These are phyloP conservation scores for Brienomyrus longianalis DNA, from an alignment of 2,113 vertebrate species.

Conservation along the genomic window DNA sequence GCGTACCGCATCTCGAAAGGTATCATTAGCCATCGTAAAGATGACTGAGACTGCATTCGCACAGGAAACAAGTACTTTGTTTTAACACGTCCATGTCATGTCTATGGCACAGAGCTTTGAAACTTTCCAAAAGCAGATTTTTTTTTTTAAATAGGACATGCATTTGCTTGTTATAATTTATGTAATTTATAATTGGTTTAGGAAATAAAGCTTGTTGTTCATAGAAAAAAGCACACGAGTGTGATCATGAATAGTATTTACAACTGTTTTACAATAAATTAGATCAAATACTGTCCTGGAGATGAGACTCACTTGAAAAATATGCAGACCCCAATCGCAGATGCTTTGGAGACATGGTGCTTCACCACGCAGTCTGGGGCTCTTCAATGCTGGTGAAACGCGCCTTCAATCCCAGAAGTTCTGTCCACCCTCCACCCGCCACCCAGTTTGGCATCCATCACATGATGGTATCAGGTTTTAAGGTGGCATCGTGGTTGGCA, in stretches of 20 bases:
- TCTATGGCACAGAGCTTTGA: too few relatives aligned
- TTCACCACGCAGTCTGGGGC: background rate
- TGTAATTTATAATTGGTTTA: background rate
- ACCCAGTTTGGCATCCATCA: background rate
- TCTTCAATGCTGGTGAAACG: background rate
- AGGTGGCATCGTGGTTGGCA: background rate
- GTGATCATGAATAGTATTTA: background rate
- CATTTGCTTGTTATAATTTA: background rate
- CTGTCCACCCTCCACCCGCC: background rate
- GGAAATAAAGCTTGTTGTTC: background rate
- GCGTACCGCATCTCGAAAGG: too few relatives aligned
- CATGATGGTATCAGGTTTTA: background rate
- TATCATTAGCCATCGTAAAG: too few relatives aligned
- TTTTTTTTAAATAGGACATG: background rate
- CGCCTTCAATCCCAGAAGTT: background rate
- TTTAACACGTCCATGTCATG: too few relatives aligned
- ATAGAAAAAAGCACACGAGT: background rate
- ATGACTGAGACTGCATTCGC: too few relatives aligned
- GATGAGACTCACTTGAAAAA: background rate
- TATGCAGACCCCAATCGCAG: background rate
- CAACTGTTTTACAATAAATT: background rate
- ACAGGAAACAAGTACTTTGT: too few relatives aligned
- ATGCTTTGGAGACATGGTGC: background rate
- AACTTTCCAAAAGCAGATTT: too few relatives aligned
- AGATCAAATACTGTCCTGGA: background rate